Evolutionary conservation across 2,888 invertebrate species (phyloP).

Genomic region (Rosalia funebris): DNA sequence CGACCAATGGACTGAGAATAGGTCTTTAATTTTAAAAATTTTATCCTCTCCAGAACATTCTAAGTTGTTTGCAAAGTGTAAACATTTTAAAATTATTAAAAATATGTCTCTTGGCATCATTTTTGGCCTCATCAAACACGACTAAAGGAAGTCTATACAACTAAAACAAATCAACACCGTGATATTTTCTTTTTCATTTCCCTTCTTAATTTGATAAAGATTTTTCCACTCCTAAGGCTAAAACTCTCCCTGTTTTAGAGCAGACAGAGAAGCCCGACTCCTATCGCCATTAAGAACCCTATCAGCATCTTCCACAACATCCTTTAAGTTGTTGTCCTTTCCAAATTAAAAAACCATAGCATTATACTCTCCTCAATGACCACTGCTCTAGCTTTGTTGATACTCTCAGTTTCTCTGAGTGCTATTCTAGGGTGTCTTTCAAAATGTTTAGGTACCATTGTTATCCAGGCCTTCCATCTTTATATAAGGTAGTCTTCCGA

Average conservation of each 20-base stretch:
- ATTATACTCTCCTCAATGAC: slow-evolving; percentile 51
- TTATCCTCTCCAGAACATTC: too few species aligned
- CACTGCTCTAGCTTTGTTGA: slow-evolving; percentile 48
- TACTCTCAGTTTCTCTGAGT: slow-evolving; percentile 46
- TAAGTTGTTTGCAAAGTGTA: too few species aligned
- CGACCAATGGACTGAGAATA: too few species aligned
- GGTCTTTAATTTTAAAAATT: too few species aligned
- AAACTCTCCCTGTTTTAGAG: slow-evolving; percentile 39
- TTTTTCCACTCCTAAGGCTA: slow-evolving; percentile 44
- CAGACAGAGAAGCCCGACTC: slow-evolving; percentile 55
- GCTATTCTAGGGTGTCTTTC: slow-evolving; percentile 40
- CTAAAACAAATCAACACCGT: slow-evolving; percentile 44
- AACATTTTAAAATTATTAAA: too few species aligned
- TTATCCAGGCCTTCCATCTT: slow-evolving; percentile 38
- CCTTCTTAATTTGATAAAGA: slow-evolving; percentile 43
- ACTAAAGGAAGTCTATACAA: neutral
- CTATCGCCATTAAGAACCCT: slow-evolving; percentile 54
- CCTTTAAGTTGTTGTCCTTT: slow-evolving; percentile 38
- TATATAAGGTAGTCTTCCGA: slow-evolving; percentile 25
- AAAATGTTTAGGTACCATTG: slow-evolving; percentile 52
- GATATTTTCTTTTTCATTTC: slow-evolving; percentile 51
- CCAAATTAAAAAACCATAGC: slow-evolving; percentile 51
- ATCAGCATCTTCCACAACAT: slow-evolving; percentile 46
- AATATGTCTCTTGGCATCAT: too few species aligned
- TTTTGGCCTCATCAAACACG: too few species aligned